Evolutionary conservation across 2,113 vertebrate species (phyloP), one percentile per base, ranked within the genome.

Genomic region (Neoarius graeffei): DNA sequence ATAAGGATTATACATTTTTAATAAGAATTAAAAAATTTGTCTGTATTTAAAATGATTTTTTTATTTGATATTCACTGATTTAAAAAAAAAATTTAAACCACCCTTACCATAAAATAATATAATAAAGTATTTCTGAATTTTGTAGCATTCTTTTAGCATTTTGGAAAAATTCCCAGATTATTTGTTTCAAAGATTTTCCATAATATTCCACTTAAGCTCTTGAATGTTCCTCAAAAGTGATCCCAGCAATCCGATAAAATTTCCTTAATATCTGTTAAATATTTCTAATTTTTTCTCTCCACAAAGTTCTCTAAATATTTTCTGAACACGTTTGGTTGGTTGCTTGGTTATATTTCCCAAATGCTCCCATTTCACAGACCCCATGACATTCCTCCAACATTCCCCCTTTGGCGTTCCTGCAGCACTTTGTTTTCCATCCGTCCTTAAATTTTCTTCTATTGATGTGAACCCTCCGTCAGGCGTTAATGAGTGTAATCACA

Each of bases 401-500:
- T 57, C 48, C 52, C 77, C 57, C 80, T 42, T 42, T 19, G 19
- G 56, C 23, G 27, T 81, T 60, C 30, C 56, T 60, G 80, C 56
- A 19, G n/a, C n/a, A 59, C 14, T 56, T 79, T 56, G 14, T 71
- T 52, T 27, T 15, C 59, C 5, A 48, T 1, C 62, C 67, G 52
- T 84, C 83, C 50, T 57, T 71, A 56, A 73, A 71, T 73, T 57
- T 59, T 71, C 54, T 74, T 10, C 27, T 13, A 74, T 17, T 20
- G 69, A n/a, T 25, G 69, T 85, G 84, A 85, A 19, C 69, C 19
- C 23, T 76, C 84, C 84, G 50, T 85, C 84, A 85, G 52, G 60
- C 57, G 83, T 86, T 95, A 96, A 96, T 95, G 95, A 94, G 90
- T 91, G 88, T 94, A 95, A 95, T 96, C 93, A 93, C 91, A 88